Evolutionary conservation across 1,140 invertebrate genomes (phyloP).

Genomic region (Trypoxylus dichotomus): DNA sequence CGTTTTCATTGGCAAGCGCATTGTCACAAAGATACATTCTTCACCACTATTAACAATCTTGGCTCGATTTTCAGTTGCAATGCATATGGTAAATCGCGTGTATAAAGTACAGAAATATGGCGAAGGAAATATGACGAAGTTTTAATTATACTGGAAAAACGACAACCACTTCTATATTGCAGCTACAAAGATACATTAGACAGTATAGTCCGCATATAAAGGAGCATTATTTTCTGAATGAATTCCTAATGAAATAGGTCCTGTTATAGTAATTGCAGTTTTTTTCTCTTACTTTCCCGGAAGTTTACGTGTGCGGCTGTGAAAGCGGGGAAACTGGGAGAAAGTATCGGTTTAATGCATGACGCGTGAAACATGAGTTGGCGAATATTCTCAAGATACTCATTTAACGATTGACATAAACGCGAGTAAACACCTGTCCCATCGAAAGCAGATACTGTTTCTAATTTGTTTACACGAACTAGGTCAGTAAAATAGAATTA

Average conservation of each 20-base stretch:
- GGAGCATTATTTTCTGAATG: not conserved
- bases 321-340: not conserved
- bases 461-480: no score
- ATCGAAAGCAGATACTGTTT: no score
- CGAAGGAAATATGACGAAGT: not conserved
- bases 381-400: not conserved
- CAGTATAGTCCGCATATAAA: not conserved
- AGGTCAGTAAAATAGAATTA: no score
- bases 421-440: not conserved
- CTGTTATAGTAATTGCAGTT: not conserved
- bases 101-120: not conserved
- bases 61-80: not conserved
- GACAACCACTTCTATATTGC: not conserved
- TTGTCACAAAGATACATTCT: not conserved
- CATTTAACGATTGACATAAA: not conserved
- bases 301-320: not conserved
- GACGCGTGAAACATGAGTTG: not conserved
- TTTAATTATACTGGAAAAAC: not conserved
- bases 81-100: not conserved
- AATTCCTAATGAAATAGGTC: not conserved
- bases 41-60: not conserved
- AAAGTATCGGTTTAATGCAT: not conserved
- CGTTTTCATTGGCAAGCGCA: no score
- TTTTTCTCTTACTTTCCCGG: not conserved
- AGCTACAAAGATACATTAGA: not conserved